phyloP scores from a whole-genome alignment of 2,888 invertebrate species.

The Syritta pipiens region DNA sequence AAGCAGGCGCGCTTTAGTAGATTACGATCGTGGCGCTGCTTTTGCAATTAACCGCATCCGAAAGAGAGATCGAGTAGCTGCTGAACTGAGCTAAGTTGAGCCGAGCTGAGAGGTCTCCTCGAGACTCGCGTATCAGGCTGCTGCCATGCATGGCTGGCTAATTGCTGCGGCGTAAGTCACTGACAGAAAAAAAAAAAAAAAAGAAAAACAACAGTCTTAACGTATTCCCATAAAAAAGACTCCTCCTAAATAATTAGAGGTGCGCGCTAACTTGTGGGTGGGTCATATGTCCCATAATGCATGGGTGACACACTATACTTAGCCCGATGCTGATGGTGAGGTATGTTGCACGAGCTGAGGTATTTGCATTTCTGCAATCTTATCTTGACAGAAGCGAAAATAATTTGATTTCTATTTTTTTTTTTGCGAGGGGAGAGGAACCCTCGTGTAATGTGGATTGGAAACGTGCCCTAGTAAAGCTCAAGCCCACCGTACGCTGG shows the following conservation, averaged over 20 bases:
- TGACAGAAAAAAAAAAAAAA: background rate
- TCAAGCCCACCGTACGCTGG: background rate
- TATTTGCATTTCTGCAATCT: background rate
- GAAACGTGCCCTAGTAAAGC: no score
- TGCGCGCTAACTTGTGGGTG: conserved; percentile 9
- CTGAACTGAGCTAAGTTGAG: no score
- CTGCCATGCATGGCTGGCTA: background rate
- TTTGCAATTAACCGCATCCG: background rate
- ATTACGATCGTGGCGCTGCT: conserved; percentile 3
- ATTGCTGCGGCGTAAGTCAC: background rate
- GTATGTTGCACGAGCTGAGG: background rate
- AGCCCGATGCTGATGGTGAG: background rate
- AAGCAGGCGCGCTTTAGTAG: conserved; percentile 7
- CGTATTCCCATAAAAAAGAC: no score
- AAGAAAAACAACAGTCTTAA: no score
- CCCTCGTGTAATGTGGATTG: background rate
- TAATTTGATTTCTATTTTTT: background rate
- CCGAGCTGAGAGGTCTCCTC: no score
- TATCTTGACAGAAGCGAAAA: background rate
- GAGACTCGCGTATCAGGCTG: no score
- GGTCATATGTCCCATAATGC: background rate
- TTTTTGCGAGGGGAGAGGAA: background rate
- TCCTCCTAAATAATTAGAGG: conserved; percentile 46
- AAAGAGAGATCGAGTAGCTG: conserved; percentile 1
- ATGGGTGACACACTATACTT: background rate